A percentile compares a stretch with the other conserved stretches of the same genome.
phyloP scores from a whole-genome alignment of 2,888 invertebrate species.

The Phaonia tiefii region DNA sequence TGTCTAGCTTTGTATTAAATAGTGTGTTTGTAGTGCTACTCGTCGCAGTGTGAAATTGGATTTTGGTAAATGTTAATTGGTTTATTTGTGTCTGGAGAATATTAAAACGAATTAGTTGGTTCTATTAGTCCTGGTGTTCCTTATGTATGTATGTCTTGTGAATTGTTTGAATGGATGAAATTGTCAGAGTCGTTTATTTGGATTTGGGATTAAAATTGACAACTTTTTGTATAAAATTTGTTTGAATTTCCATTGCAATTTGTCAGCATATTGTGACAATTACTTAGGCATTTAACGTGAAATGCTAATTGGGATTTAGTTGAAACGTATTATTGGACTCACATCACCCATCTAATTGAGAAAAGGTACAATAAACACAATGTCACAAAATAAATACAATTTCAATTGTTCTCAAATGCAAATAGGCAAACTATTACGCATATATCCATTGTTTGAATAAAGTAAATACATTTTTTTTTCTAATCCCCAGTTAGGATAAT shows the following conservation, averaged over 20 bases:
- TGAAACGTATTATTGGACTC: neutral
- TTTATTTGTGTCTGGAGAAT: slow-evolving; percentile 59
- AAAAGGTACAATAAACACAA: too few relatives aligned
- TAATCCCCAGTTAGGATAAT: too few relatives aligned
- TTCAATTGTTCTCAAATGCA: too few relatives aligned
- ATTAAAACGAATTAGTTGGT: slow-evolving; percentile 41
- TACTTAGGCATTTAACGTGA: slow-evolving; percentile 45
- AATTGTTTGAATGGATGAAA: slow-evolving; percentile 23
- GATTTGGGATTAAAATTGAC: slow-evolving; percentile 50
- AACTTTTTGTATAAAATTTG: slow-evolving; percentile 33
- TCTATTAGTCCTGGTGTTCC: neutral
- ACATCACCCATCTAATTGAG: too few relatives aligned
- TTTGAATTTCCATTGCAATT: slow-evolving; percentile 20
- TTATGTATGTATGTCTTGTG: neutral
- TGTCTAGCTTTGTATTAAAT: neutral
- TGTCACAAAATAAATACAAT: too few relatives aligned
- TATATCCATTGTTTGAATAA: too few relatives aligned
- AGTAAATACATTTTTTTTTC: too few relatives aligned
- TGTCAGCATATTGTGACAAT: slow-evolving; percentile 51
- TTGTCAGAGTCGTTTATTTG: slow-evolving; percentile 27
- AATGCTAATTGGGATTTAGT: slow-evolving; percentile 32
- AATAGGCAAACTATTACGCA: too few relatives aligned
- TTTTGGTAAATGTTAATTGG: slow-evolving; percentile 61
- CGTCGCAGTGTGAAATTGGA: slow-evolving; percentile 53
- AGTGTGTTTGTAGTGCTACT: slow-evolving; percentile 1